Conservation (phyloP, 2,797 vertebrate genomes). For the Rhinella marina region DNA sequence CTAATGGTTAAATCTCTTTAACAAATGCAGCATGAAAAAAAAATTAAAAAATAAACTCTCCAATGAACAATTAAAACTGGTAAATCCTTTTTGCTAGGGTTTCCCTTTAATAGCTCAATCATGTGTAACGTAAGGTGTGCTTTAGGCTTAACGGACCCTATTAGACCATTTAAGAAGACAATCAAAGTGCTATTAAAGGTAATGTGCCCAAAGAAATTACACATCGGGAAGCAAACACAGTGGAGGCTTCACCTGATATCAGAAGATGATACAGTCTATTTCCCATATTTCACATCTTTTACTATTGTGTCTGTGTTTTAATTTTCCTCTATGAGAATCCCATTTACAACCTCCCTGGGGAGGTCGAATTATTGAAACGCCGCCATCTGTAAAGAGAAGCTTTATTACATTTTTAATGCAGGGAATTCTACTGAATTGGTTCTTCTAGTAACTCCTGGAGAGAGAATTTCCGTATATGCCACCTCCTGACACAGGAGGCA, state of each 20-base stretch:
- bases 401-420: neutral
- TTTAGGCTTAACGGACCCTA: neutral
- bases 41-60: too few relatives aligned
- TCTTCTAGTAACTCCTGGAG: neutral
- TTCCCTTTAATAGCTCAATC: neutral
- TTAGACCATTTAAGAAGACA: neutral
- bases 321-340: neutral
- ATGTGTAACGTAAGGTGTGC: neutral
- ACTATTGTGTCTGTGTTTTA: neutral
- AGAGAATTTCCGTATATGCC: neutral
- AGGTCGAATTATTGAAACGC: neutral
- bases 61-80: neutral
- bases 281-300: neutral
- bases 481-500: neutral
- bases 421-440: neutral
- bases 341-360: neutral
- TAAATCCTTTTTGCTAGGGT: neutral
- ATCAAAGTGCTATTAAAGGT: neutral
- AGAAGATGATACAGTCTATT: neutral
- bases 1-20: too few relatives aligned
- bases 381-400: neutral
- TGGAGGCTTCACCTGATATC: neutral
- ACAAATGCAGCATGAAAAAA: too few relatives aligned
- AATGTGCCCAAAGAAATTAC: neutral
- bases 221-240: neutral